phyloP scores from a whole-genome alignment of 1,140 invertebrate genomes.

The Lucilia cuprina region DNA sequence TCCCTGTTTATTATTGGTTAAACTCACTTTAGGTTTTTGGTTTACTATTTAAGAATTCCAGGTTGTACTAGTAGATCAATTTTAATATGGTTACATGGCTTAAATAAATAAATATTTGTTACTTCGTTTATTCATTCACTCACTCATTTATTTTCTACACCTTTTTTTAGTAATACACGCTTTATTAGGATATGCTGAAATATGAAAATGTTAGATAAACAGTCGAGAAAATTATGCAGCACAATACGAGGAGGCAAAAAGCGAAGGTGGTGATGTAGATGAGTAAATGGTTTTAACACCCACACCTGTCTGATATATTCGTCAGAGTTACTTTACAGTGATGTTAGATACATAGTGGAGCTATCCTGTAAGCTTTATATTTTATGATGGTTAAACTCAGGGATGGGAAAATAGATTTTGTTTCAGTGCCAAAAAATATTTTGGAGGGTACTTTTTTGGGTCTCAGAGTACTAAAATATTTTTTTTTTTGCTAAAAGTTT shows the following conservation, averaged over 20 bases:
- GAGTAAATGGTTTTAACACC: neutral
- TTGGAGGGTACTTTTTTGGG: too few relatives aligned
- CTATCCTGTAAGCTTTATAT: too few relatives aligned
- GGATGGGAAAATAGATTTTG: too few relatives aligned
- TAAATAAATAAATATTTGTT: slow-evolving; percentile 14
- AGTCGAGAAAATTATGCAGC: neutral
- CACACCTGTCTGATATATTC: neutral
- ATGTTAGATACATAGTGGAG: neutral
- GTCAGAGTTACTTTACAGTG: neutral
- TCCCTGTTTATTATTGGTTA: neutral
- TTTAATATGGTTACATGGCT: slow-evolving; percentile 2
- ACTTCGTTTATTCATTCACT: neutral
- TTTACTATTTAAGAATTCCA: neutral
- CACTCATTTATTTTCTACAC: too few relatives aligned
- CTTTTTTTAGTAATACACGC: too few relatives aligned
- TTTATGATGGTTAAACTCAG: too few relatives aligned
- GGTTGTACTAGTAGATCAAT: neutral
- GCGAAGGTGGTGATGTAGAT: neutral
- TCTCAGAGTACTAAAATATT: too few relatives aligned
- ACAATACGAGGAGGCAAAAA: neutral
- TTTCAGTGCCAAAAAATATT: too few relatives aligned
- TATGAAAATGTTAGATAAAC: neutral
- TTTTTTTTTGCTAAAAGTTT: too few relatives aligned
- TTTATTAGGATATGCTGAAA: neutral
- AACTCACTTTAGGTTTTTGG: neutral